phyloP scores from a whole-genome alignment of 2,888 invertebrate species.

The Onthophagus sagittarius region DNA sequence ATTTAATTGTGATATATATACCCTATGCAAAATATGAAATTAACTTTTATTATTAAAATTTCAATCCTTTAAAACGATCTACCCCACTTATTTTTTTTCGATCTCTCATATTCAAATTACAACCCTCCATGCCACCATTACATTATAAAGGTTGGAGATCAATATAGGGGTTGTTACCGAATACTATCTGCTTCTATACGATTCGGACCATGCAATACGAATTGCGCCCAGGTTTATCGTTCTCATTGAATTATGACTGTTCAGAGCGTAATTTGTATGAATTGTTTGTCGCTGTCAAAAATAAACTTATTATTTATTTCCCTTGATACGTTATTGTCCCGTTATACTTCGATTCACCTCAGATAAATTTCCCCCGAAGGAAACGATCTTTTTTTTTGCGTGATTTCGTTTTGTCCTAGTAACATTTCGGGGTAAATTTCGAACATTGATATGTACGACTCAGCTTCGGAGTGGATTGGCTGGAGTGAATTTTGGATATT shows the following conservation, averaged over 20 bases:
- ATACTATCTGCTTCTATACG: background rate
- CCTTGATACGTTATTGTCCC: conserved; percentile 9
- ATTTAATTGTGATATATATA: no score
- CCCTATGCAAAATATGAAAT: no score
- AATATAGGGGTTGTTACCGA: background rate
- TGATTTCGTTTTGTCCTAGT: no score
- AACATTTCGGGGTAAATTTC: no score
- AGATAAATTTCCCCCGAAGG: no score
- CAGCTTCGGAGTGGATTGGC: no score
- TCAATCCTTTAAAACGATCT: no score
- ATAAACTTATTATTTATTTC: conserved; percentile 23
- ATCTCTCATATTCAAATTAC: background rate
- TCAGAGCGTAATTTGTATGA: conserved; percentile 19
- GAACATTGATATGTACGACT: no score
- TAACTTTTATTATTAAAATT: no score
- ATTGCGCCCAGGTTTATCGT: conserved; percentile 20
- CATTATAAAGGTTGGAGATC: background rate
- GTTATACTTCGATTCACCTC: conserved; percentile 3
- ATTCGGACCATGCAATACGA: background rate
- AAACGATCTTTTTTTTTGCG: no score
- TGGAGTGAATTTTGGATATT: no score
- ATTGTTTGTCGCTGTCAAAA: conserved; percentile 15
- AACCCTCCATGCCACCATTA: background rate
- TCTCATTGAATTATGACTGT: conserved; percentile 21
- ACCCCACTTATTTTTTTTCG: no score